A percentile compares a stretch with the other conserved stretches of the same genome.
These are phyloP conservation scores for Agrypnus murinus DNA, from an alignment of 2,888 invertebrate genomes.

Conservation along the genomic window DNA sequence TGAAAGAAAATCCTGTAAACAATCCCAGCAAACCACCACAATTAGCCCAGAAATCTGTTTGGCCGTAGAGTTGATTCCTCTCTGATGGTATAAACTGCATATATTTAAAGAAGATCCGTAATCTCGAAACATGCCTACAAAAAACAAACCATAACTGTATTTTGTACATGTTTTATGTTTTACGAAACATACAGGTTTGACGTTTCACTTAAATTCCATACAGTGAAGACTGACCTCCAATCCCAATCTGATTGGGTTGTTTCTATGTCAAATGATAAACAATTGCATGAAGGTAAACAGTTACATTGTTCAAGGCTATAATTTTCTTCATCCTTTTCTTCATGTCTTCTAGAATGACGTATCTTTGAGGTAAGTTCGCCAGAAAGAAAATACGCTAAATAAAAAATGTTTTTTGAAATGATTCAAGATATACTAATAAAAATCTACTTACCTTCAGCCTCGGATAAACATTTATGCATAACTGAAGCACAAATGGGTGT, in stretches of 20 bases:
- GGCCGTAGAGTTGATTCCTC: slow-evolving; percentile 30
- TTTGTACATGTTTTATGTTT: no score
- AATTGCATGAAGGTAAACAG: slow-evolving; percentile 78
- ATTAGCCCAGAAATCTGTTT: slow-evolving; percentile 31
- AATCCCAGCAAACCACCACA: slow-evolving; percentile 38
- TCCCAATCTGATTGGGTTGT: slow-evolving; percentile 80
- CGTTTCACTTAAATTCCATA: no score
- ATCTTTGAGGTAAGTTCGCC: slow-evolving; percentile 5
- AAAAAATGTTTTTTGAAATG: background rate
- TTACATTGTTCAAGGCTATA: slow-evolving; percentile 67
- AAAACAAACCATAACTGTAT: background rate
- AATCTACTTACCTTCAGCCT: background rate
- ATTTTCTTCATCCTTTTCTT: background rate
- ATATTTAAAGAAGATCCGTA: slow-evolving; percentile 31
- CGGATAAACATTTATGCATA: background rate
- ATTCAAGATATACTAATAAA: no score
- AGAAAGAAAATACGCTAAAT: background rate
- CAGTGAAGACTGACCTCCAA: slow-evolving; percentile 64
- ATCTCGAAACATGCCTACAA: slow-evolving; percentile 18
- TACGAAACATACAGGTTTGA: no score
- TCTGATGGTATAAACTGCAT: slow-evolving; percentile 37
- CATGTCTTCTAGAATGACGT: slow-evolving; percentile 1
- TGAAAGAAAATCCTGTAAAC: slow-evolving; percentile 36
- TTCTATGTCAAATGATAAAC: slow-evolving; percentile 80
- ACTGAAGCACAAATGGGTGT: slow-evolving; percentile 34